phyloP scores from a whole-genome alignment of 1,140 invertebrate species.

The Drosophila tropicalis region DNA sequence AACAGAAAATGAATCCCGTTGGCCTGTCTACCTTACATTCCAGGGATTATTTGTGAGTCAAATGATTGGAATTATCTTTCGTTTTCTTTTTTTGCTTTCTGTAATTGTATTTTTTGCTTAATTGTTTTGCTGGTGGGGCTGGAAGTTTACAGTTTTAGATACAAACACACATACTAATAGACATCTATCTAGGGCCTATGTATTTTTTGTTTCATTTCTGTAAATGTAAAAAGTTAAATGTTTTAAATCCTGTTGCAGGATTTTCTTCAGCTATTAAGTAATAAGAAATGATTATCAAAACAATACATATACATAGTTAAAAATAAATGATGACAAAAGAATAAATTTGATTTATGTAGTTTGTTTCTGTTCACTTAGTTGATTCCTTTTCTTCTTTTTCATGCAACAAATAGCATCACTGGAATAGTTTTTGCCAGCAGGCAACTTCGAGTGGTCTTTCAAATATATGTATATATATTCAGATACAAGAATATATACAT shows the following conservation, averaged over 20 bases:
- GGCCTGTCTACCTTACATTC: neutral
- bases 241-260: conserved; percentile 81
- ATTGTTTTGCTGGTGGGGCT: conserved; percentile 69
- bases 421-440: conserved; percentile 68
- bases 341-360: conserved; percentile 77
- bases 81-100: conserved; percentile 30
- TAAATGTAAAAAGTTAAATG: conserved; percentile 41
- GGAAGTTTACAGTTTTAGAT: conserved; percentile 56
- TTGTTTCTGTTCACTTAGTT: conserved; percentile 39
- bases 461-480: conserved; percentile 31
- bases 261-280: conserved; percentile 80
- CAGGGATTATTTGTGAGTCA: conserved; percentile 12
- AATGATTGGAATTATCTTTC: conserved; percentile 57
- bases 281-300: conserved; percentile 30
- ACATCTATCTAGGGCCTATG: conserved; percentile 18
- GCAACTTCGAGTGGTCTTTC: conserved; percentile 66
- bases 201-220: conserved; percentile 44
- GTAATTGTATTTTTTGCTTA: conserved; percentile 21
- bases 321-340: conserved; percentile 49
- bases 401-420: conserved; percentile 79
- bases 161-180: conserved; percentile 20
- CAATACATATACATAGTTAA: conserved; percentile 31
- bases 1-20: neutral
- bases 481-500: conserved; percentile 22
- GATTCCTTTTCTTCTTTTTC: conserved; percentile 48